Conservation (phyloP, 2,888 invertebrate species). For the Oeneis ivallda region DNA sequence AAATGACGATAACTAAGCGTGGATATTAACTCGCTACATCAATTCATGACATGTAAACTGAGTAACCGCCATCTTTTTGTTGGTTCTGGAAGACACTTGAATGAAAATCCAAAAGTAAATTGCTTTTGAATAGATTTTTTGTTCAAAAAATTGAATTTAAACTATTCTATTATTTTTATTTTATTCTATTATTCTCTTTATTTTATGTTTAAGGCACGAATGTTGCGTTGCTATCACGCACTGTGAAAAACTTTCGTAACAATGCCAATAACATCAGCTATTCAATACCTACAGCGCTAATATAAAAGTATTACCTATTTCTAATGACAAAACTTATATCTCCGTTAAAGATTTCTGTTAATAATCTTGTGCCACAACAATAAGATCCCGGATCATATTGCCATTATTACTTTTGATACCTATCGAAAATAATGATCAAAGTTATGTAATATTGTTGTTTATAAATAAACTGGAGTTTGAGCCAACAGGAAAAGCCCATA, state of each 20-base stretch:
- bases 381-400: conserved; percentile 1
- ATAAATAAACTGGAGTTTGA: neutral
- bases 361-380: conserved; percentile 10
- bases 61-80: too few species aligned
- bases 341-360: conserved; percentile 5
- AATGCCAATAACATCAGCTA: neutral
- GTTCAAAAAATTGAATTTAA: too few species aligned
- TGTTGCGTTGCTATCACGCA: neutral
- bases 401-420: neutral
- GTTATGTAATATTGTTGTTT: conserved; percentile 4
- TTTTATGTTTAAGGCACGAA: too few species aligned
- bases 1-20: too few species aligned
- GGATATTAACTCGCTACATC: too few species aligned
- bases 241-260: neutral
- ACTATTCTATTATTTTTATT: too few species aligned
- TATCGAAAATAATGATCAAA: conserved; percentile 7
- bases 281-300: conserved; percentile 4
- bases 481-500: neutral
- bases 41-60: too few species aligned
- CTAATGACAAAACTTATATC: conserved; percentile 17
- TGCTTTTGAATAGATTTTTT: too few species aligned
- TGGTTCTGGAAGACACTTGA: too few species aligned
- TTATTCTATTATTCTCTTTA: too few species aligned
- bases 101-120: too few species aligned
- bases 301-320: conserved; percentile 11